Evolutionary conservation across 2,797 vertebrate genomes (phyloP).

Genomic region (Xenentodon cancila): DNA sequence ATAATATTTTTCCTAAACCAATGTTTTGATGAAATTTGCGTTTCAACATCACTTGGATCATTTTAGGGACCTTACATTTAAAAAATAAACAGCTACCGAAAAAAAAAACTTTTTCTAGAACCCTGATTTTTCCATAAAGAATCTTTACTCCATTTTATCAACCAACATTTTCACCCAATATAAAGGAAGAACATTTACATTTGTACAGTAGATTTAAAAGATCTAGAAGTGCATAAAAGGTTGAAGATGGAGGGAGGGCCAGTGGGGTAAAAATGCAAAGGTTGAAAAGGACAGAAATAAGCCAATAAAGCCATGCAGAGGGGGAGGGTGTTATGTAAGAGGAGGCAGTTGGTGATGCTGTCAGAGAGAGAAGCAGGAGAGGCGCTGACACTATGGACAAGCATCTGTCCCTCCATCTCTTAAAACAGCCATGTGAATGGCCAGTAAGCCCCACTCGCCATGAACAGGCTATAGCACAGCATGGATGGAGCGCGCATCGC

Average conservation of each 20-base stretch:
- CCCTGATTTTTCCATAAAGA: slow-evolving; percentile 15
- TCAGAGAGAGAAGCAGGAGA: slow-evolving; percentile 70
- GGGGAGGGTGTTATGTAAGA: slow-evolving; percentile 84
- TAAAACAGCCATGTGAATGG: slow-evolving; percentile 38
- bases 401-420: slow-evolving; percentile 73
- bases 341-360: slow-evolving; percentile 78
- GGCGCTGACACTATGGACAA: slow-evolving; percentile 71
- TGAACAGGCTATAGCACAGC: slow-evolving; percentile 20
- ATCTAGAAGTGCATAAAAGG: slow-evolving; percentile 17
- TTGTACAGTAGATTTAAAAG: background rate
- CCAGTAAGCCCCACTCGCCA: slow-evolving; percentile 23
- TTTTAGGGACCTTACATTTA: slow-evolving; percentile 1
- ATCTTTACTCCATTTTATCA: slow-evolving; percentile 19
- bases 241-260: slow-evolving; percentile 25
- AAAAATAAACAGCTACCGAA: slow-evolving; percentile 11
- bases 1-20: background rate
- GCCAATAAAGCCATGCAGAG: slow-evolving; percentile 77
- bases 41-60: slow-evolving; percentile 7
- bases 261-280: slow-evolving; percentile 71
- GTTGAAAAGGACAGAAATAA: slow-evolving; percentile 77
- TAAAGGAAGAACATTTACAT: background rate
- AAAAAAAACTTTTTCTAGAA: slow-evolving; percentile 16
- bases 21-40: slow-evolving; percentile 7
- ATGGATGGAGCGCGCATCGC: slow-evolving; percentile 38
- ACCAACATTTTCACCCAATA: slow-evolving; percentile 14